Percentiles rank a stretch among this genome's conserved stretches.
phyloP scores from a whole-genome alignment of 2,113 vertebrate species.

The Salminus brasiliensis region DNA sequence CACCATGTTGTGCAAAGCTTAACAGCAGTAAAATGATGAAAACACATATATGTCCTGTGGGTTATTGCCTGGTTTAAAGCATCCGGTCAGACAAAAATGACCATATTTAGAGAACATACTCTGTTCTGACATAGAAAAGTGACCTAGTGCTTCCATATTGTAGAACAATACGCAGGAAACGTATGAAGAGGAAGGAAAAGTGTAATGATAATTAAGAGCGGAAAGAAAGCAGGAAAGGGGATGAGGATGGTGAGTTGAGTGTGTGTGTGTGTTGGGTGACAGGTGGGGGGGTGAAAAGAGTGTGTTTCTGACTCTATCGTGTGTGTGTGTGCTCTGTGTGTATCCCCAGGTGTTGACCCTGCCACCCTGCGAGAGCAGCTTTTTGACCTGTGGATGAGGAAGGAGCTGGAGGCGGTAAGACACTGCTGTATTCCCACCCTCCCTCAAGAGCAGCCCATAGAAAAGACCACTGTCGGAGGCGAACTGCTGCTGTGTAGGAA shows the following conservation, averaged over 20 bases:
- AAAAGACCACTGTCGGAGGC: neutral
- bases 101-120: too few species aligned
- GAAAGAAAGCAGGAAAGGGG: conserved; percentile 3
- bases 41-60: too few species aligned
- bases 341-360: conserved; percentile 69
- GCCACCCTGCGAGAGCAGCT: conserved; percentile 65
- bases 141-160: neutral
- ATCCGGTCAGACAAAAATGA: too few species aligned
- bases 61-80: too few species aligned
- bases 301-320: conserved; percentile 35
- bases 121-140: too few species aligned
- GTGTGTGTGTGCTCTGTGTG: conserved; percentile 38
- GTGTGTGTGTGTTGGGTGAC: conserved; percentile 20
- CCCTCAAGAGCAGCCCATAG: conserved; percentile 20
- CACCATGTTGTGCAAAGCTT: too few species aligned
- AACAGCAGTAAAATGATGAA: too few species aligned
- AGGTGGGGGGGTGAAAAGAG: neutral
- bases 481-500: too few species aligned
- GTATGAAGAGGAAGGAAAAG: conserved; percentile 31
- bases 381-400: conserved; percentile 68
- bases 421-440: conserved; percentile 49
- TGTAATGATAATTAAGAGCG: conserved; percentile 2
- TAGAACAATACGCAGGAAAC: neutral
- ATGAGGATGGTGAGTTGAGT: neutral
- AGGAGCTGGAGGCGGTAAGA: conserved; percentile 73